Evolutionary conservation across 2,113 vertebrate species (phyloP).

Genomic region (Malaclemys terrapin): DNA sequence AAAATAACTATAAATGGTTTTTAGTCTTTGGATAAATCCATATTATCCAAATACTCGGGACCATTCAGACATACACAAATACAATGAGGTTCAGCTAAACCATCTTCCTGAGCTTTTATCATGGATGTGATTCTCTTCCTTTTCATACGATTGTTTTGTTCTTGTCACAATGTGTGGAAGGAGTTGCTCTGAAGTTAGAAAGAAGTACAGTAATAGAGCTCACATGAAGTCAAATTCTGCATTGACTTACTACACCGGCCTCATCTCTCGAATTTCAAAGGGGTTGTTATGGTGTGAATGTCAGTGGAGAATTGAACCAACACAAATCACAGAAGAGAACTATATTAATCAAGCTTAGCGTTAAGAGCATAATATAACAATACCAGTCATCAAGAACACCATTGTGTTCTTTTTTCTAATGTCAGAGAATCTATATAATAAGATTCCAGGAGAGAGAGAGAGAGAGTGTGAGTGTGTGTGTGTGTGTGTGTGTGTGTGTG

Average conservation of each 20-base stretch:
- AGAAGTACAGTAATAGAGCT: not conserved
- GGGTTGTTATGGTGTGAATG: fast-evolving
- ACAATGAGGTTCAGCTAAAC: not conserved
- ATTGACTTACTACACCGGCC: not conserved
- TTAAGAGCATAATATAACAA: fast-evolving
- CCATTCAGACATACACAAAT: not conserved
- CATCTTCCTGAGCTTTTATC: not conserved
- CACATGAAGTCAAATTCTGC: not conserved
- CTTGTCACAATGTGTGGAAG: not conserved
- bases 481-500: not conserved
- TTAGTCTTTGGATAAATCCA: not conserved
- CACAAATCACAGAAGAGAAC: not conserved
- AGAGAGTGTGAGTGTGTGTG: too few species aligned
- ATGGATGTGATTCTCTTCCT: not conserved
- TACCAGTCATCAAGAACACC: not conserved
- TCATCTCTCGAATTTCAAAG: not conserved
- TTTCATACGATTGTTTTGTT: not conserved
- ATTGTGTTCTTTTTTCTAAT: not conserved
- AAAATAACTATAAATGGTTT: not conserved
- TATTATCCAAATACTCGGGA: not conserved
- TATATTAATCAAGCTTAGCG: not conserved
- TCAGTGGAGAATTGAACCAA: not conserved
- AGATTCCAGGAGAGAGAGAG: not conserved
- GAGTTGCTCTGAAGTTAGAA: not conserved
- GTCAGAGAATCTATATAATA: not conserved